Percentiles rank a stretch among this genome's conserved stretches.
These are phyloP conservation scores for Bergia puertoricense DNA, from an alignment of 92 coral and sea anemone species.

Conservation along the genomic window DNA sequence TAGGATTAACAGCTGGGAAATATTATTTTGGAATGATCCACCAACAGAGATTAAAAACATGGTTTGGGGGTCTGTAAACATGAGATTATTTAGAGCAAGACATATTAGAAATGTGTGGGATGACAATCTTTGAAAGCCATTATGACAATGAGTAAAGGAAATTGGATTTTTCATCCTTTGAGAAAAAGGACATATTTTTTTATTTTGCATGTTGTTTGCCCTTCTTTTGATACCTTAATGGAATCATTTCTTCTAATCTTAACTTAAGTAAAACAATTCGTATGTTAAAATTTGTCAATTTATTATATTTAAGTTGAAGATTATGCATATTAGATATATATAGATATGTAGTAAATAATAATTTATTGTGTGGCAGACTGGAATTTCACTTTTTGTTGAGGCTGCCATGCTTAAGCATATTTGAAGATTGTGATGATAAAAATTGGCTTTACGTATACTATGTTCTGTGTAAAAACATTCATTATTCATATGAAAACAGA, in stretches of 20 bases:
- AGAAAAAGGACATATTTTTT: conserved; percentile 2
- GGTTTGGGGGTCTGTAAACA: conserved; percentile 9
- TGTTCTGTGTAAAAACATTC: background rate
- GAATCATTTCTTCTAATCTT: background rate
- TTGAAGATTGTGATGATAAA: background rate
- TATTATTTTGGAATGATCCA: conserved; percentile 10
- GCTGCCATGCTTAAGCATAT: background rate
- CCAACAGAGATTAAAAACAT: background rate
- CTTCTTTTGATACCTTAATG: background rate
- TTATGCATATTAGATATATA: no score
- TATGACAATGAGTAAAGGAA: conserved; percentile 3
- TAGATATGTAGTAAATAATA: no score
- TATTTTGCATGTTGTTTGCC: background rate
- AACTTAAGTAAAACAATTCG: no score
- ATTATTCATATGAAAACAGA: background rate
- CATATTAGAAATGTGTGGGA: conserved; percentile 21
- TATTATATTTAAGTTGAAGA: no score
- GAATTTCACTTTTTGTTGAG: no score
- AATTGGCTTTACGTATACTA: background rate
- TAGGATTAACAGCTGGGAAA: background rate
- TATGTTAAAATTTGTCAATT: background rate
- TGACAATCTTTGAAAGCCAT: background rate
- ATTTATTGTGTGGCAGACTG: no score
- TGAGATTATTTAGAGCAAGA: background rate
- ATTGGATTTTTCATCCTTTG: conserved; percentile 6